These are phyloP conservation scores for Caenorhabditis wallacei DNA, from an alignment of 2,888 invertebrate genomes.

Conservation along the genomic window DNA sequence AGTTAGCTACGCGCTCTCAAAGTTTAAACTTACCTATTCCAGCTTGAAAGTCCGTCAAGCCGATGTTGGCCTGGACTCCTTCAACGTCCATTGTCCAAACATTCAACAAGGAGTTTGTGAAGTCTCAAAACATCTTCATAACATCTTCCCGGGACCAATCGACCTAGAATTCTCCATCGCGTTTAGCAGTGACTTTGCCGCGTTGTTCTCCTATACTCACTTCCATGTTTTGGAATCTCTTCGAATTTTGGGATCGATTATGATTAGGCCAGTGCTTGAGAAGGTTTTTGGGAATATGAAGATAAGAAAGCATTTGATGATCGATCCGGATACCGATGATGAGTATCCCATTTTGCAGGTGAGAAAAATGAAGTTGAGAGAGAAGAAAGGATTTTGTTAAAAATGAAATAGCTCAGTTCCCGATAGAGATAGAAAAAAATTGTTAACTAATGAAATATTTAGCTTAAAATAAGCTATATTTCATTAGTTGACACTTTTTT, in stretches of 20 bases:
- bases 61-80: neutral
- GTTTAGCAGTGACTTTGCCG: neutral
- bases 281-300: conserved; percentile 17
- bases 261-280: neutral
- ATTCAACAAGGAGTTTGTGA: conserved; percentile 2
- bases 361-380: too few relatives aligned
- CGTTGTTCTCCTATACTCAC: neutral
- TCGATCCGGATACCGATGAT: conserved; percentile 4
- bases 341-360: conserved; percentile 27
- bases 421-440: too few relatives aligned
- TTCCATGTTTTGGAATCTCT: neutral
- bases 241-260: neutral
- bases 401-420: too few relatives aligned
- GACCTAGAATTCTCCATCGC: neutral
- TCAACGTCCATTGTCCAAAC: conserved; percentile 2
- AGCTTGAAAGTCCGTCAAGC: conserved; percentile 5
- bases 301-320: neutral
- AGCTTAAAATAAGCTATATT: too few relatives aligned
- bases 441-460: too few relatives aligned
- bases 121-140: conserved; percentile 12
- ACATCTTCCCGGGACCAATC: conserved; percentile 21
- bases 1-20: too few relatives aligned
- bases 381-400: too few relatives aligned
- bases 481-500: too few relatives aligned
- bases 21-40: too few relatives aligned